These are phyloP conservation scores for Idaea dimidiata DNA, from an alignment of 2,888 invertebrate genomes.

Conservation along the genomic window DNA sequence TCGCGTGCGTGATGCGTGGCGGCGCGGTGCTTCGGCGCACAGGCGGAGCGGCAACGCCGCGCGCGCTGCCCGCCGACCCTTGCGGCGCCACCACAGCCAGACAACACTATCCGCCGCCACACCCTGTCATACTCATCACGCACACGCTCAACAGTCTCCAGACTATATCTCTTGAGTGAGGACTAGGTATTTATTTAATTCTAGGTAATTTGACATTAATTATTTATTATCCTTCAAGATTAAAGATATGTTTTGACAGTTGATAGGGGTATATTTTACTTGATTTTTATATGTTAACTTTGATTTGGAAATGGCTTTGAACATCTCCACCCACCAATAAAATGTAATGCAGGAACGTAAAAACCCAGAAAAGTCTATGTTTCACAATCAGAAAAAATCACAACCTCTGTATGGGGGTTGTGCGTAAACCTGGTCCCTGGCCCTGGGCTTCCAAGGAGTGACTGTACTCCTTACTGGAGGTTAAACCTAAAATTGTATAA, in stretches of 20 bases:
- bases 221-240: constrained; percentile 67
- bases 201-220: constrained; percentile 55
- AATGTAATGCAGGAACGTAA: too few relatives aligned
- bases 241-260: constrained; percentile 53
- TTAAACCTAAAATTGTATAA: too few relatives aligned
- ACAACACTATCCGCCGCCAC: constrained; percentile 56
- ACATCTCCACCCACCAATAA: too few relatives aligned
- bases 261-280: constrained; percentile 40
- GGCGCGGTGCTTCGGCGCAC: constrained; percentile 64
- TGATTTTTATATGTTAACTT: constrained; percentile 7
- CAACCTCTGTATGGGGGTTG: too few relatives aligned
- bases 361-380: too few relatives aligned
- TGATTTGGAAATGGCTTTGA: too few relatives aligned
- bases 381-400: too few relatives aligned
- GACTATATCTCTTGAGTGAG: constrained; percentile 74
- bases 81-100: constrained; percentile 57
- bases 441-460: too few relatives aligned
- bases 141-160: constrained; percentile 71
- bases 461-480: too few relatives aligned
- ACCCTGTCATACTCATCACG: constrained; percentile 69
- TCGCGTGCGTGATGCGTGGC: constrained; percentile 66
- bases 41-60: constrained; percentile 56
- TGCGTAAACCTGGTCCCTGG: too few relatives aligned
- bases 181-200: constrained; percentile 52
- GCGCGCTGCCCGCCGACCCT: constrained; percentile 62